These are phyloP conservation scores for Hippoglossus stenolepis DNA, from an alignment of 2,113 vertebrate genomes.

Conservation along the genomic window DNA sequence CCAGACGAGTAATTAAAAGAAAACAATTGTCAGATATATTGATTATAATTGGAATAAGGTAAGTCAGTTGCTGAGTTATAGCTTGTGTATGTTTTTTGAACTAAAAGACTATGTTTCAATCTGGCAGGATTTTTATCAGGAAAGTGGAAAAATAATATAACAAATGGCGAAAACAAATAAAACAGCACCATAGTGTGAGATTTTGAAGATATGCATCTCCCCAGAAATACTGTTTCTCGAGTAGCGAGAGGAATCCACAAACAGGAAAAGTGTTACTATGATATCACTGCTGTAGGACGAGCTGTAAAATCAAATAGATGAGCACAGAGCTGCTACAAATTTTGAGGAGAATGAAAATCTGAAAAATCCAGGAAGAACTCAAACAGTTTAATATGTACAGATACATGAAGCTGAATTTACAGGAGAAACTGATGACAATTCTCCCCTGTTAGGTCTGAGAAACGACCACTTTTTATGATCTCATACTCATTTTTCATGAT, in stretches of 20 bases:
- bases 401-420: background rate
- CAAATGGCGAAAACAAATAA: background rate
- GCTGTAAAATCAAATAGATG: background rate
- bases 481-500: background rate
- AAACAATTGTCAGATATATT: constrained; percentile 1
- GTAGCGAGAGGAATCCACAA: background rate
- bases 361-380: background rate
- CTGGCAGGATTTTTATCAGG: background rate
- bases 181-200: background rate
- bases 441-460: background rate
- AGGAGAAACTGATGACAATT: background rate
- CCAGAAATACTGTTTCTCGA: too few species aligned
- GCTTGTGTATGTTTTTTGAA: background rate
- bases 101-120: background rate
- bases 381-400: background rate
- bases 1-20: background rate
- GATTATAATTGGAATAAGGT: background rate
- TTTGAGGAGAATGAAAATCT: background rate
- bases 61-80: background rate
- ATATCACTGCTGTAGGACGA: too few species aligned
- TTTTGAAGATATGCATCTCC: too few species aligned
- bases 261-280: background rate
- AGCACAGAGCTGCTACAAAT: background rate
- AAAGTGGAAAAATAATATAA: background rate
- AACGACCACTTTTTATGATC: background rate